Conservation (phyloP, 1,140 invertebrate genomes). For the Drosophila erecta region DNA sequence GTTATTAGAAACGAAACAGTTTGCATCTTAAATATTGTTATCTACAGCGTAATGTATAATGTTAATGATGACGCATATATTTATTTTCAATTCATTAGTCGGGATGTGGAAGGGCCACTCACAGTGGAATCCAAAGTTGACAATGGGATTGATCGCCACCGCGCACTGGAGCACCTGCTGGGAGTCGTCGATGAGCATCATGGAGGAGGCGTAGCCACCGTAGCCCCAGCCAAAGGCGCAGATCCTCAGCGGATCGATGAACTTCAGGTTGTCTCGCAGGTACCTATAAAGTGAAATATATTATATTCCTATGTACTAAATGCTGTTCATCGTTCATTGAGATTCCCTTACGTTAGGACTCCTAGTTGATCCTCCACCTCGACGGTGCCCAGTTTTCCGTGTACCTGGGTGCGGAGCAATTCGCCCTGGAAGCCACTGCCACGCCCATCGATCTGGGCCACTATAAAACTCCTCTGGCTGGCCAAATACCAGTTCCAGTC, state of each 20-base stretch:
- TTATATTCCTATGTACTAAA: background rate
- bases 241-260: slow-evolving; percentile 90
- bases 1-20: too few species aligned
- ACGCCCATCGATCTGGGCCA: slow-evolving; percentile 91
- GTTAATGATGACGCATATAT: too few species aligned
- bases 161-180: slow-evolving; percentile 91
- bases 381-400: slow-evolving; percentile 87
- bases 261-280: slow-evolving; percentile 89
- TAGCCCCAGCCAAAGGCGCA: slow-evolving; percentile 90
- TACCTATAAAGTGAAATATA: slow-evolving; percentile 85
- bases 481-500: slow-evolving; percentile 92
- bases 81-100: too few species aligned
- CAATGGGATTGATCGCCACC: slow-evolving; percentile 92
- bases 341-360: slow-evolving; percentile 88
- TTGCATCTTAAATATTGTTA: too few species aligned
- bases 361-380: slow-evolving; percentile 94
- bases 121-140: slow-evolving; percentile 93
- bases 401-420: slow-evolving; percentile 89
- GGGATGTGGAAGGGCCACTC: slow-evolving; percentile 82
- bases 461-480: slow-evolving; percentile 90
- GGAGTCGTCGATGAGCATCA: slow-evolving; percentile 90
- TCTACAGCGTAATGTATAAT: too few species aligned
- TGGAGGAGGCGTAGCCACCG: slow-evolving; percentile 89
- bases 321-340: too few species aligned
- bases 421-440: slow-evolving; percentile 92